Base-by-base conservation (phyloP, 2,888 invertebrate species). In the Nudaria mundana region DNA sequence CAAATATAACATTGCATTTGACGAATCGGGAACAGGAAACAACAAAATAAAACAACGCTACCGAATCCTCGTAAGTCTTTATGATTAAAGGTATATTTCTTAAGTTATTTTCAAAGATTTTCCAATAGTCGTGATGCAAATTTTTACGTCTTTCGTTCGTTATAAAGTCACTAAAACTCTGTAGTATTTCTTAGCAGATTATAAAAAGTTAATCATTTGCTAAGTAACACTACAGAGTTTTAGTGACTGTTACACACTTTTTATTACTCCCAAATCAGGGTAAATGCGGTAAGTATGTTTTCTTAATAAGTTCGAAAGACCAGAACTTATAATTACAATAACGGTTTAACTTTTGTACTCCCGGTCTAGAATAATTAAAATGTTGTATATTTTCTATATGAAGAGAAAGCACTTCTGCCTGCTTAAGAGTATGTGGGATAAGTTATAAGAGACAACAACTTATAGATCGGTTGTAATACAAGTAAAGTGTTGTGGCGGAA, bases 311-410 rank as follows among this genome's bases (percentile, higher is more conserved):
- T 38, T 45, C 12, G 43, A 25, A 44, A 44, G 44, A 41, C 44
- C 40, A 44, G 46, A 66, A 71, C 68, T 73, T 70, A 71, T 72
- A 72, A 73, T 71, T 72, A 76, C 59, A 54, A 48, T 59, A 62
- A 69, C 61, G 54, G 53, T 56, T 39, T 42, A 76, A 76, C 65
- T 75, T 71, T 38, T 42, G 56, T 63, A 52, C 57, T 70, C 64
- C 56, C 63, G 63, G 70, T 63, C 67, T 55, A 51, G 63, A 74
- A 76, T 78, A 80, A 78, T 78, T 76, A 75, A 80, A 77, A 76
- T 78, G 75, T 73, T 67, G 71, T 66, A 61, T 56, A n/a, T n/a
- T n/a, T 63, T 63, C 62, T 62, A 43, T 65, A 60, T 59, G 58
- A 58, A 61, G 66, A 66, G 65, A 60, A 52, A 36, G 52, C 51